phyloP scores from a whole-genome alignment of 1,140 invertebrate genomes.

The Arion vulgaris region DNA sequence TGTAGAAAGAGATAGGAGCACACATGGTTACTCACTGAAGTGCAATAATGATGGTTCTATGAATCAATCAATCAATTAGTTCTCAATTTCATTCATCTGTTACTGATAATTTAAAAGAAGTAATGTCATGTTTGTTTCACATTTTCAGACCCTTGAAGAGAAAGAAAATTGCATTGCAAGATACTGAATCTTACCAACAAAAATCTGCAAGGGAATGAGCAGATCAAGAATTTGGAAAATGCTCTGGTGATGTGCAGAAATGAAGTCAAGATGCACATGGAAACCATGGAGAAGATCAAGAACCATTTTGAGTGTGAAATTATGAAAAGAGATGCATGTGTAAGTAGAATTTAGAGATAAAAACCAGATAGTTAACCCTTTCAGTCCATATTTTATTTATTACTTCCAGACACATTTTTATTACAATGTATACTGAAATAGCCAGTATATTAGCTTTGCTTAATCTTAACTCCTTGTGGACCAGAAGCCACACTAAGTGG shows the following conservation, averaged over 20 bases:
- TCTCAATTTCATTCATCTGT: no score
- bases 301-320: constrained; percentile 62
- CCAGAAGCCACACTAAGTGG: no score
- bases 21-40: no score
- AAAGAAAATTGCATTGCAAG: constrained; percentile 50
- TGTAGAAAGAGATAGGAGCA: no score
- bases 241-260: constrained; percentile 60
- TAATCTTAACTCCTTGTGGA: no score
- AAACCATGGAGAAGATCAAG: constrained; percentile 58
- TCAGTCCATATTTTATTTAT: no score
- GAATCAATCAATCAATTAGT: no score
- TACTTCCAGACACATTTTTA: no score
- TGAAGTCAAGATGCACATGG: constrained; percentile 59
- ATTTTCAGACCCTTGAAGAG: constrained; percentile 52
- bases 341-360: constrained; percentile 42
- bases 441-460: no score
- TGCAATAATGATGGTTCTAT: no score
- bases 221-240: constrained; percentile 62
- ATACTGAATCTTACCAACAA: constrained; percentile 49
- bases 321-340: constrained; percentile 55
- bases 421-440: no score
- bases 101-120: neutral
- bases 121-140: neutral
- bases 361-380: no score
- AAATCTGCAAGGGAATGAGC: constrained; percentile 50